These are phyloP conservation scores for Pangasius mekongensis DNA, from an alignment of 2,797 vertebrate species.

Conservation along the genomic window DNA sequence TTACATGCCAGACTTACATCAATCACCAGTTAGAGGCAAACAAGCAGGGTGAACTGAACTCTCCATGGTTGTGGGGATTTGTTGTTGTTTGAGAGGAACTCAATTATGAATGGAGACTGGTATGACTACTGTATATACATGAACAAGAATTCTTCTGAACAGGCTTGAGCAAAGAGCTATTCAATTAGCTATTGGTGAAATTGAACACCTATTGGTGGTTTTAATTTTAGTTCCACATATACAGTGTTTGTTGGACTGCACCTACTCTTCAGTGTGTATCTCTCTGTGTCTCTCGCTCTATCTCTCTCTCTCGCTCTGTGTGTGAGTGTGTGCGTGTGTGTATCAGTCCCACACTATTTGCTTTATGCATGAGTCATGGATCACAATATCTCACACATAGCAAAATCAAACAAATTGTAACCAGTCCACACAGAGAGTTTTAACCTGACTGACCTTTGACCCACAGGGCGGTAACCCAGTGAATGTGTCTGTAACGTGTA, in stretches of 20 bases:
- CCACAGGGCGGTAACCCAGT: conserved; percentile 3
- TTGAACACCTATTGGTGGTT: not conserved
- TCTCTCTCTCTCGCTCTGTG: not conserved
- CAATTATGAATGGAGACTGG: not conserved
- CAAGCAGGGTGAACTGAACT: not conserved
- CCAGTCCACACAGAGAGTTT: conserved; percentile 13
- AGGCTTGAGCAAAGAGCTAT: not conserved
- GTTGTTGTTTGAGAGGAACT: not conserved
- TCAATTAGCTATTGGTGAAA: not conserved
- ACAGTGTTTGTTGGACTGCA: not conserved
- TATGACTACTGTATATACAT: not conserved
- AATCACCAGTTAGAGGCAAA: conserved; percentile 30
- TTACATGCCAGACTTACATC: conserved; percentile 32
- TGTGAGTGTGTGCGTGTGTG: conserved; percentile 31
- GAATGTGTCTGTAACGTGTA: not conserved
- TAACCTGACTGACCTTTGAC: conserved; percentile 10
- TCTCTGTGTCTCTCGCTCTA: not conserved
- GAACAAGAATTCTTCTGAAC: not conserved
- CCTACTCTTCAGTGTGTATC: not conserved
- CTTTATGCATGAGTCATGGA: conserved; percentile 46
- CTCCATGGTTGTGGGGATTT: not conserved
- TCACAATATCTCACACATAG: conserved; percentile 44
- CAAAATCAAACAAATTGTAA: conserved; percentile 28
- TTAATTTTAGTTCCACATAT: not conserved
- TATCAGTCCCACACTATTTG: conserved; percentile 42